Evolutionary conservation across 2,888 invertebrate genomes (phyloP).

Genomic region (Gastracanthus pulcherrimus): DNA sequence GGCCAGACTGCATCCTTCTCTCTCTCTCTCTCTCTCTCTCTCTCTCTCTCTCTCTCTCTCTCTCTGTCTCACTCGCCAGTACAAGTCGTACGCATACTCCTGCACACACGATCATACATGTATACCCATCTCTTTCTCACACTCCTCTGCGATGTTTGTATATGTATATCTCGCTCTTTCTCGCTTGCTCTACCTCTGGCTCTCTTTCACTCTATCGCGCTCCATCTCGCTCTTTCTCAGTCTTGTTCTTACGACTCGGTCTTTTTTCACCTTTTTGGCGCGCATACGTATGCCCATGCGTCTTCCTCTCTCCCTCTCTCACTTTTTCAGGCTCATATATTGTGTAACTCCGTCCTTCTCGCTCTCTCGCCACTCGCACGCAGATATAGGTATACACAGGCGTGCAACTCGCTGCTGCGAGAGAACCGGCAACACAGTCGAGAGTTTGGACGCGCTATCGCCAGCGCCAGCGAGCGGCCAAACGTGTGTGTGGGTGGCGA

Average conservation of each 20-base stretch:
- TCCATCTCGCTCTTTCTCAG: not conserved
- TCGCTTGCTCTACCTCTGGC: not conserved
- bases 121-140: not conserved
- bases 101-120: too few species aligned
- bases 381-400: constrained; percentile 1
- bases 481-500: constrained; percentile 34
- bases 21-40: not conserved
- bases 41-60: not conserved
- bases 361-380: not conserved
- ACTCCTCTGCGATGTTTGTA: too few species aligned
- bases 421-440: constrained; percentile 13
- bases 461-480: not conserved
- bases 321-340: too few species aligned
- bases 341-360: not conserved
- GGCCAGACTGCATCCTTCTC: constrained; percentile 20
- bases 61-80: not conserved
- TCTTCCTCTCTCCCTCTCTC: too few species aligned
- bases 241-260: not conserved
- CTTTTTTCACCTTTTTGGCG: not conserved
- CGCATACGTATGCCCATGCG: not conserved
- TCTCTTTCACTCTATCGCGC: not conserved
- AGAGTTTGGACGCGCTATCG: not conserved
- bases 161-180: not conserved
- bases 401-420: not conserved
- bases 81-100: too few species aligned